Conservation (phyloP, 2,888 invertebrate species). For the Elysia crispata region DNA sequence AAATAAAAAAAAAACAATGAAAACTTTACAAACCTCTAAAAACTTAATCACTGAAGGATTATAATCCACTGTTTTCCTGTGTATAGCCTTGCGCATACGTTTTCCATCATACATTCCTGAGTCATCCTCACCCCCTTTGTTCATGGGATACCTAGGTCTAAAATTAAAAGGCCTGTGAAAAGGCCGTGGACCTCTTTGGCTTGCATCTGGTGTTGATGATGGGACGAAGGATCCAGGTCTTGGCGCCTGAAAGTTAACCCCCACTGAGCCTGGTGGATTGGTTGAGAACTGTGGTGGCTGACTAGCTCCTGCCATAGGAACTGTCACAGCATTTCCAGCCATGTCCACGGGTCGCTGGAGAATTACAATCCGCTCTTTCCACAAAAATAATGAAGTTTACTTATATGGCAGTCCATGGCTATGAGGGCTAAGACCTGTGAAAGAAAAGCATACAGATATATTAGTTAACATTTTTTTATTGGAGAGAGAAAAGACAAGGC, state of each 20-base stretch:
- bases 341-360: neutral
- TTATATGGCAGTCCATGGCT: no score
- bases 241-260: no score
- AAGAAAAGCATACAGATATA: no score
- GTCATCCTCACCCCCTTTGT: slow-evolving; percentile 29
- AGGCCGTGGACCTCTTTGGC: neutral
- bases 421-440: no score
- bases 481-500: no score
- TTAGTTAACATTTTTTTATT: no score
- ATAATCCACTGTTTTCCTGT: slow-evolving; percentile 98
- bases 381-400: no score
- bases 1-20: neutral
- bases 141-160: slow-evolving; percentile 43
- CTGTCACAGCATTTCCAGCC: neutral
- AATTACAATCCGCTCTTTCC: no score
- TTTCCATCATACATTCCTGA: slow-evolving; percentile 86
- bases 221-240: no score
- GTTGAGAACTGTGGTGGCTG: neutral
- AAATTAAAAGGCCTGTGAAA: slow-evolving; percentile 37
- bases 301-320: neutral
- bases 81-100: slow-evolving; percentile 94
- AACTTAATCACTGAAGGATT: slow-evolving; percentile 95
- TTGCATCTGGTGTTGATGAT: no score
- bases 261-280: no score
- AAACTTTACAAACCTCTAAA: slow-evolving; percentile 84